Evolutionary conservation across 2,113 vertebrate genomes (phyloP).

Genomic region (Corythoichthys intestinalis): DNA sequence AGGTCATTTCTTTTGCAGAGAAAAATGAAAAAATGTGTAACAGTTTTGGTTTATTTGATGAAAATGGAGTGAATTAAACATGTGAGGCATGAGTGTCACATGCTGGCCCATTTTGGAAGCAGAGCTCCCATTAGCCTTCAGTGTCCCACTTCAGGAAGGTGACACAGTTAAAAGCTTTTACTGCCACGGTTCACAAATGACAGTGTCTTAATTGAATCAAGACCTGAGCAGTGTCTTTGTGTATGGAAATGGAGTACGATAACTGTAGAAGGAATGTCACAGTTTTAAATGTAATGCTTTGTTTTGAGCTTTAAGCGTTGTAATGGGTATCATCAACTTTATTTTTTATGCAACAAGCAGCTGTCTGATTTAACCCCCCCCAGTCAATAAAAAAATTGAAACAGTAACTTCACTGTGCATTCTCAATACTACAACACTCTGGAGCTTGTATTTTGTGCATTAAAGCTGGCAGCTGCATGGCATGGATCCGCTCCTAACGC

Average conservation of each 20-base stretch:
- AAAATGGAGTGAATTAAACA: background rate
- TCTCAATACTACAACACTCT: background rate
- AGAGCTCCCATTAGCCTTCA: constrained; percentile 39
- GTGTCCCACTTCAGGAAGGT: constrained; percentile 64
- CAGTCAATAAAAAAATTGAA: background rate
- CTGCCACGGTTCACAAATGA: constrained; percentile 40
- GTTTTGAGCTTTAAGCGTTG: background rate
- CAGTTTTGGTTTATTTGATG: background rate
- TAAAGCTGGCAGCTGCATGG: background rate
- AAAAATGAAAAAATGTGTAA: background rate
- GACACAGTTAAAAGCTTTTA: constrained; percentile 60
- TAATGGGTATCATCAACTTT: background rate
- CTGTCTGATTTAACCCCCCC: background rate
- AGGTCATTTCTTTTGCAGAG: background rate
- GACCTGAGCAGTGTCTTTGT: background rate
- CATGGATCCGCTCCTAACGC: background rate
- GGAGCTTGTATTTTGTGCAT: constrained; percentile 1
- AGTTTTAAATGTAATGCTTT: background rate
- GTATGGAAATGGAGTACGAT: background rate
- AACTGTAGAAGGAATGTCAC: background rate
- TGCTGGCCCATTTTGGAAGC: constrained; percentile 18
- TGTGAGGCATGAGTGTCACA: constrained; percentile 14
- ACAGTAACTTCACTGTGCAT: background rate
- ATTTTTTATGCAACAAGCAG: background rate
- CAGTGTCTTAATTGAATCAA: constrained; percentile 47